Evolutionary conservation across 2,888 invertebrate genomes (phyloP).

Genomic region (Hirtodrosophila trivittata): DNA sequence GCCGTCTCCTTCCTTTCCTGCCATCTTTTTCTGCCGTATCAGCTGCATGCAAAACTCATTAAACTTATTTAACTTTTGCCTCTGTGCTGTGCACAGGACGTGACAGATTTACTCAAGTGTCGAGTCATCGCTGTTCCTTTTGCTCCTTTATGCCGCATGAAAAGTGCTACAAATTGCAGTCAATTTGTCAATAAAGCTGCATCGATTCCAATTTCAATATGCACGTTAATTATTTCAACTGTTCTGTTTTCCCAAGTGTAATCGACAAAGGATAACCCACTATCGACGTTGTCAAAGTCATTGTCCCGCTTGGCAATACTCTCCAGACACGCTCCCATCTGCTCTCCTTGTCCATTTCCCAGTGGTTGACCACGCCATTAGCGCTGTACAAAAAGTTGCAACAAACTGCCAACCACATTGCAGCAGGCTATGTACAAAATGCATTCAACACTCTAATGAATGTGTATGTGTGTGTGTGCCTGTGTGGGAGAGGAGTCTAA

Average conservation of each 20-base stretch:
- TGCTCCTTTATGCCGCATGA: constrained; percentile 10
- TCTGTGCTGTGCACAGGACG: constrained; percentile 42
- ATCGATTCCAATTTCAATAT: constrained; percentile 57
- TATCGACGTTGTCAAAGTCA: constrained; percentile 7
- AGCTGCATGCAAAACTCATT: constrained; percentile 79
- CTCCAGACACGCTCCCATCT: not conserved
- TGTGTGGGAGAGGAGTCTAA: no score
- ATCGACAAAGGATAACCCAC: constrained; percentile 25
- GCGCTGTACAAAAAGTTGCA: constrained; percentile 67
- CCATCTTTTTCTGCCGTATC: constrained; percentile 28
- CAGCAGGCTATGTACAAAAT: constrained; percentile 38
- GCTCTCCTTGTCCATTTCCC: not conserved
- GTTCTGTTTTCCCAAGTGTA: constrained; percentile 10
- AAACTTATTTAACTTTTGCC: constrained; percentile 52
- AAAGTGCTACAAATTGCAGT: constrained; percentile 44
- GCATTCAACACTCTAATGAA: constrained; percentile 58
- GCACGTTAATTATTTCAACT: constrained; percentile 68
- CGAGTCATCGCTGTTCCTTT: not conserved
- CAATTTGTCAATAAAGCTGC: constrained; percentile 42
- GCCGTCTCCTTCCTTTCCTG: not conserved
- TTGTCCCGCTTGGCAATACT: constrained; percentile 22
- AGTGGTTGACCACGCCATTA: constrained; percentile 68
- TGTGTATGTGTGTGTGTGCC: constrained; percentile 19
- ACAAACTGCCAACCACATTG: constrained; percentile 54
- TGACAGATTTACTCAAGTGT: constrained; percentile 56